These are phyloP conservation scores for Nomada fucata DNA, from an alignment of 2,888 invertebrate genomes.

Conservation along the genomic window DNA sequence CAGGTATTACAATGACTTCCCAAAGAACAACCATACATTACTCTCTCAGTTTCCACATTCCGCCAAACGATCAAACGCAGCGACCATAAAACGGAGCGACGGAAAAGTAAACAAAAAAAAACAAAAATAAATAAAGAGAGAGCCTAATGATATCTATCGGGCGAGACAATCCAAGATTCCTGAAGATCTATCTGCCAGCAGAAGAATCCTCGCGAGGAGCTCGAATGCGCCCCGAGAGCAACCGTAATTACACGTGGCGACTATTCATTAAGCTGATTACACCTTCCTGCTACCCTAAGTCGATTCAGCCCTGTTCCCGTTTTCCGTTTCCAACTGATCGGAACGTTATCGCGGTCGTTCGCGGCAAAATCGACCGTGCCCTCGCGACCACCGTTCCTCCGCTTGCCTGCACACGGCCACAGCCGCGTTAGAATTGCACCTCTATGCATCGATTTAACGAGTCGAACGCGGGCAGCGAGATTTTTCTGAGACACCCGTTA, in stretches of 20 bases:
- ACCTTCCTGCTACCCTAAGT: slow-evolving; percentile 70
- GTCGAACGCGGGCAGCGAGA: slow-evolving; percentile 34
- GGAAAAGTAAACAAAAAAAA: neutral
- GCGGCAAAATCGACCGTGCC: slow-evolving; percentile 46
- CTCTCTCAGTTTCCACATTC: neutral
- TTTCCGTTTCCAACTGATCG: slow-evolving; percentile 41
- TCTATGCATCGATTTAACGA: slow-evolving; percentile 35
- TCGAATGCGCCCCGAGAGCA: slow-evolving; percentile 59
- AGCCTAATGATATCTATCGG: neutral
- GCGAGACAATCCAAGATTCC: slow-evolving; percentile 12
- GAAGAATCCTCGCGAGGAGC: neutral
- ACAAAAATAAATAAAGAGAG: neutral
- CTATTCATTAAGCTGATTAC: slow-evolving; percentile 83
- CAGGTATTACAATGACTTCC: too few relatives aligned
- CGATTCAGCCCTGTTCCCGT: slow-evolving; percentile 17
- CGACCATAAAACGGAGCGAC: too few relatives aligned
- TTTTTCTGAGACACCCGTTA: slow-evolving; percentile 57
- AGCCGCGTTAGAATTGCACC: slow-evolving; percentile 10
- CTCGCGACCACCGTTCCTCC: slow-evolving; percentile 13
- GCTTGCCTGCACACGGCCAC: slow-evolving; percentile 10
- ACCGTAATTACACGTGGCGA: slow-evolving; percentile 80
- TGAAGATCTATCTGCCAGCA: neutral
- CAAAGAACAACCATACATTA: neutral
- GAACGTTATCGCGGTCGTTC: slow-evolving; percentile 47
- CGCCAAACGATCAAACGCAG: neutral